Percentiles rank a stretch among this genome's conserved stretches.
phyloP scores from a whole-genome alignment of 92 coral and sea anemone genomes.

The Phymanthus crucifer region DNA sequence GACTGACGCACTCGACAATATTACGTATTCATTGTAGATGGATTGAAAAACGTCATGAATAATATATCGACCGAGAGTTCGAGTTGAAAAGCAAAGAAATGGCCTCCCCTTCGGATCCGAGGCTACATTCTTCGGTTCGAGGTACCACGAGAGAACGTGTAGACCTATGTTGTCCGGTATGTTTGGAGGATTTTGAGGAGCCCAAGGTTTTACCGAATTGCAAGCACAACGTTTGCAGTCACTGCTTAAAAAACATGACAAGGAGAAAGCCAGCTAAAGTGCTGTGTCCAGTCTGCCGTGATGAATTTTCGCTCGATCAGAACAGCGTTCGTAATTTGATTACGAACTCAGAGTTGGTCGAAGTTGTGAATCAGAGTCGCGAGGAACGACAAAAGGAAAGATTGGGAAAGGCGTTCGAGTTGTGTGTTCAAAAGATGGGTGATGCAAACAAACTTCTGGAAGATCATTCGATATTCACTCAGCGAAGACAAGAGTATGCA shows the following conservation, averaged over 20 bases:
- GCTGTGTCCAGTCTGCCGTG: conserved; percentile 68
- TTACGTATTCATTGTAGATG: background rate
- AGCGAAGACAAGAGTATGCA: conserved; percentile 54
- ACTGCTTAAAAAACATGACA: conserved; percentile 54
- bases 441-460: conserved; percentile 61
- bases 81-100: conserved; percentile 9
- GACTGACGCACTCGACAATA: background rate
- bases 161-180: conserved; percentile 63
- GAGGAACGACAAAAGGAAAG: conserved; percentile 53
- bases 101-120: conserved; percentile 31
- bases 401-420: conserved; percentile 58
- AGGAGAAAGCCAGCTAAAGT: conserved; percentile 48
- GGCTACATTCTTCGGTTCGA: background rate
- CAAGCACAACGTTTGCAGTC: conserved; percentile 66
- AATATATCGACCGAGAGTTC: background rate
- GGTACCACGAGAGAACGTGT: conserved; percentile 9
- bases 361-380: conserved; percentile 24
- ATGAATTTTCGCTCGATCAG: conserved; percentile 40
- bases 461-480: conserved; percentile 52
- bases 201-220: conserved; percentile 66
- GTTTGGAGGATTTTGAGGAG: conserved; percentile 69
- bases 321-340: conserved; percentile 29
- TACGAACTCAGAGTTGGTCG: conserved; percentile 45
- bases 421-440: conserved; percentile 56
- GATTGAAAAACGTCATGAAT: background rate